Evolutionary conservation across 2,113 vertebrate genomes (phyloP).

Genomic region (Elachura formosa): DNA sequence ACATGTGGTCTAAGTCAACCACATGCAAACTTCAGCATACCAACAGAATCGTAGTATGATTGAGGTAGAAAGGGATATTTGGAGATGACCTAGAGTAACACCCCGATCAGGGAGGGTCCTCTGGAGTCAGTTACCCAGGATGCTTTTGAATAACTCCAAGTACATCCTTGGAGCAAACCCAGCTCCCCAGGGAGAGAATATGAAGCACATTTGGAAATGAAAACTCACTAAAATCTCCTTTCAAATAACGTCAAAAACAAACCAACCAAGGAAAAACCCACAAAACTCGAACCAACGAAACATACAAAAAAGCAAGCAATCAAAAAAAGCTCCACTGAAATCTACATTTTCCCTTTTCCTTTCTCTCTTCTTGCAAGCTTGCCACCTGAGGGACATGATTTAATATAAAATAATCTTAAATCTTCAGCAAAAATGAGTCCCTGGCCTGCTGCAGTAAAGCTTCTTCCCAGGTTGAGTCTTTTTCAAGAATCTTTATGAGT

Average conservation of each 20-base stretch:
- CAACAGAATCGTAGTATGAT: background rate
- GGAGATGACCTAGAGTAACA: background rate
- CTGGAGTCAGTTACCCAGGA: background rate
- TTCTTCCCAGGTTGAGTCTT: conserved; percentile 30
- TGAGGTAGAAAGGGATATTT: background rate
- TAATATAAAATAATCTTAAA: background rate
- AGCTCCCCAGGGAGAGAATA: background rate
- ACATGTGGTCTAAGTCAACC: rapidly evolving
- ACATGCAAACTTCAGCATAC: background rate
- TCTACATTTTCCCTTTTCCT: background rate
- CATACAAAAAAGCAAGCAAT: background rate
- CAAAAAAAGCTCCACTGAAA: background rate
- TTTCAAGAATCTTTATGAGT: conserved; percentile 44
- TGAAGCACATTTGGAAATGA: background rate
- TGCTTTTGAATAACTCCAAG: background rate
- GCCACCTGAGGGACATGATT: background rate
- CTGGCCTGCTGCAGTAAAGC: background rate
- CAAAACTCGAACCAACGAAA: background rate
- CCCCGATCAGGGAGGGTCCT: background rate
- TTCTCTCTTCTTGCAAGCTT: background rate
- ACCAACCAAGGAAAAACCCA: background rate
- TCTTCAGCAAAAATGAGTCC: background rate
- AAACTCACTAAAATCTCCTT: background rate
- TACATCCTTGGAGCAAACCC: background rate
- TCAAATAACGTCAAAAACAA: background rate